These are phyloP conservation scores for Rhinolophus ferrumequinum DNA, from an alignment of 2,113 vertebrate genomes.

Conservation along the genomic window DNA sequence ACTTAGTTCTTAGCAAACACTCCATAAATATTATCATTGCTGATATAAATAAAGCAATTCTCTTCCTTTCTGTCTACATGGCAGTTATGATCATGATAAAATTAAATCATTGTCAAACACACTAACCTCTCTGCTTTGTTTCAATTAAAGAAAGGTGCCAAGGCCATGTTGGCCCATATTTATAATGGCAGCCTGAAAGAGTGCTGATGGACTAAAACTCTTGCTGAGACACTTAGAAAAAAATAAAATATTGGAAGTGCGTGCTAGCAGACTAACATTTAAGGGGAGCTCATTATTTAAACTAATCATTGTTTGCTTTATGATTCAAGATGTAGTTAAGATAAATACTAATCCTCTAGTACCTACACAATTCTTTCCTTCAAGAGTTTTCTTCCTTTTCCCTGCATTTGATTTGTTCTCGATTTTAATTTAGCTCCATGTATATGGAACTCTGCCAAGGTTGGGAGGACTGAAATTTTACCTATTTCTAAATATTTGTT, in stretches of 20 bases:
- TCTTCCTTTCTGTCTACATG: not conserved
- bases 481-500: slow-evolving; percentile 39
- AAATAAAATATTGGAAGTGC: not conserved
- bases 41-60: not conserved
- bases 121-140: not conserved
- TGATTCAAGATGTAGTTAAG: not conserved
- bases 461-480: not conserved
- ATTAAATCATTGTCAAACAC: not conserved
- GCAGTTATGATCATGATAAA: not conserved
- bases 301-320: not conserved
- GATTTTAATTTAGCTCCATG: slow-evolving; percentile 31
- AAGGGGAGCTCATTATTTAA: not conserved
- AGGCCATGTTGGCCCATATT: not conserved
- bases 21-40: not conserved
- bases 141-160: not conserved
- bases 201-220: not conserved
- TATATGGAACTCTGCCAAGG: not conserved
- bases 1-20: not conserved
- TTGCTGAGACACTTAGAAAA: slow-evolving; percentile 22
- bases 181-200: not conserved
- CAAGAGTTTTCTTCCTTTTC: not conserved
- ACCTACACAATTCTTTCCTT: not conserved
- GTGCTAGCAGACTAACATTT: not conserved
- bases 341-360: not conserved
- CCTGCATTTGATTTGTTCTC: not conserved